Percentiles rank a stretch among this genome's conserved stretches.
These are phyloP conservation scores for Myripristis jacobus DNA, from an alignment of 2,797 vertebrate species.

Conservation along the genomic window DNA sequence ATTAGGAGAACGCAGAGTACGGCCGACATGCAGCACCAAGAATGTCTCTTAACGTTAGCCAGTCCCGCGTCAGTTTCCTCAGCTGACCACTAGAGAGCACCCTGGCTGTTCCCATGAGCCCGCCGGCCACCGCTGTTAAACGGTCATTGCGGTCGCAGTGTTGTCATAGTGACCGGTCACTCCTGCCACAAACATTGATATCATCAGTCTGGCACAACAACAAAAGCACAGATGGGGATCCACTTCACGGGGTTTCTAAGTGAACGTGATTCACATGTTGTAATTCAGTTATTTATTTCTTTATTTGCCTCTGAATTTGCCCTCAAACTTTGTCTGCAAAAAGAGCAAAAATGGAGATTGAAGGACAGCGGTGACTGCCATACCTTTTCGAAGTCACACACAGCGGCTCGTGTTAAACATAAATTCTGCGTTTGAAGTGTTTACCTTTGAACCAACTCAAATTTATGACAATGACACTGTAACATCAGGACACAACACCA, in stretches of 20 bases:
- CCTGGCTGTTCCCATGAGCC: conserved; percentile 11
- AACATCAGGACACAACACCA: neutral
- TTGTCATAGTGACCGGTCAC: conserved; percentile 26
- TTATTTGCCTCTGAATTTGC: too few relatives aligned
- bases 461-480: neutral
- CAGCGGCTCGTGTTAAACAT: too few relatives aligned
- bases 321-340: too few relatives aligned
- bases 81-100: conserved; percentile 46
- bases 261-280: too few relatives aligned
- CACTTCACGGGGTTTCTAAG: neutral
- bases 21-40: neutral
- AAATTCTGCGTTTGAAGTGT: neutral
- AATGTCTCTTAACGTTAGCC: neutral
- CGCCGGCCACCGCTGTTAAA: neutral
- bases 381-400: too few relatives aligned
- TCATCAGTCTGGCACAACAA: neutral
- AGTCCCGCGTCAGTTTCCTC: conserved; percentile 17
- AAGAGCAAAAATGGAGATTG: too few relatives aligned
- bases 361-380: too few relatives aligned
- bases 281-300: too few relatives aligned
- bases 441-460: neutral
- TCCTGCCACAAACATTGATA: neutral
- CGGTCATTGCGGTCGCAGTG: neutral
- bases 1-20: too few relatives aligned
- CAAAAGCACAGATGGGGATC: neutral